Conservation (phyloP, 2,113 vertebrate genomes). For the Oreamnos americanus region DNA sequence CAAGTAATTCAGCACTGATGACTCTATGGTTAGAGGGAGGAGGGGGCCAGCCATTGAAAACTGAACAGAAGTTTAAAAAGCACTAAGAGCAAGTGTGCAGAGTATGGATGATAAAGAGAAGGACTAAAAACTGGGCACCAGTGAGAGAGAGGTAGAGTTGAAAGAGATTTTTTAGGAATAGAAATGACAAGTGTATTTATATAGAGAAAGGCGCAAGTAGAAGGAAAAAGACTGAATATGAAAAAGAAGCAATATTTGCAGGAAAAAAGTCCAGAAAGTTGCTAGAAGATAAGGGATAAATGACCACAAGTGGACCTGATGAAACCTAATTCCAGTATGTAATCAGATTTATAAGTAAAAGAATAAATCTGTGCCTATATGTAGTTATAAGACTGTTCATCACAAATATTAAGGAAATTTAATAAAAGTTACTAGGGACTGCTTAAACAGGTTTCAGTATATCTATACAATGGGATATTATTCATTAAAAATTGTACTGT, state of each 20-base stretch:
- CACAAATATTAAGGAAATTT: background rate
- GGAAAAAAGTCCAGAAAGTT: background rate
- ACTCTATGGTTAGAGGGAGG: background rate
- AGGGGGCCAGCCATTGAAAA: background rate
- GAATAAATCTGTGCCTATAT: background rate
- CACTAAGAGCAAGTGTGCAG: background rate
- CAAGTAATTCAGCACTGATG: background rate
- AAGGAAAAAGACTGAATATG: background rate
- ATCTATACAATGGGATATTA: background rate
- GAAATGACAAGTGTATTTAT: background rate
- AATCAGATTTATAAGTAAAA: background rate
- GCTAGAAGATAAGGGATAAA: background rate
- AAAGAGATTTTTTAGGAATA: background rate
- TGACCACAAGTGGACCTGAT: background rate
- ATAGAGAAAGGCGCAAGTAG: background rate
- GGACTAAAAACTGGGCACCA: background rate
- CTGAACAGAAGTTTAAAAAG: background rate
- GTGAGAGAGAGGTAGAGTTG: background rate
- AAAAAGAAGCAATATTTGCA: background rate
- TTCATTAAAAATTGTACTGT: background rate
- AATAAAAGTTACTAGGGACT: background rate
- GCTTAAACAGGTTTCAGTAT: background rate
- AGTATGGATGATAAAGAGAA: background rate
- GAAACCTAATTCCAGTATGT: background rate
- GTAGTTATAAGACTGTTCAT: background rate